Percentiles rank a stretch among this genome's conserved stretches.
Conservation (phyloP, 1,140 invertebrate species). For the Pseudomyrmex dendroicus region DNA sequence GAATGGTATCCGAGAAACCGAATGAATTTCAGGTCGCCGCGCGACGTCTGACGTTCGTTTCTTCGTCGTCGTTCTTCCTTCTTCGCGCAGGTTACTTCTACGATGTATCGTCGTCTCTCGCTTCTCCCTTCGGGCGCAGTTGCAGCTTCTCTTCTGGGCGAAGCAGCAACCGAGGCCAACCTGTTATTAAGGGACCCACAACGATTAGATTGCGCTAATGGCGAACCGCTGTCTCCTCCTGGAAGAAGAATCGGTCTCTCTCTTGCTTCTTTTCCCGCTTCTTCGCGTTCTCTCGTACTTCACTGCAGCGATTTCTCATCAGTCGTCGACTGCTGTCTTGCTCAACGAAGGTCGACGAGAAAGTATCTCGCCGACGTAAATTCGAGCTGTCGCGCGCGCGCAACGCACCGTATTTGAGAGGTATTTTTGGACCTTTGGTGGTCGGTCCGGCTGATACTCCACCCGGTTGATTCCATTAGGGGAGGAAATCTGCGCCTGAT, state of each 20-base stretch:
- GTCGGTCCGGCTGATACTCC: slow-evolving; percentile 4
- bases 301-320: slow-evolving; percentile 9
- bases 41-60: slow-evolving; percentile 20
- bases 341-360: slow-evolving; percentile 18
- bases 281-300: not conserved
- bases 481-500: slow-evolving; percentile 47
- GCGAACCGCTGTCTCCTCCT: slow-evolving; percentile 74
- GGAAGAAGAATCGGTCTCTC: slow-evolving; percentile 57
- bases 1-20: slow-evolving; percentile 70
- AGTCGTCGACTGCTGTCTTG: not conserved
- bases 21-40: slow-evolving; percentile 73
- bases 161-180: slow-evolving; percentile 61
- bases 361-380: slow-evolving; percentile 50
- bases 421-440: slow-evolving; percentile 15
- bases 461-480: slow-evolving; percentile 65
- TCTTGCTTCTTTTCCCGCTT: slow-evolving; percentile 32
- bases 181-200: slow-evolving; percentile 76
- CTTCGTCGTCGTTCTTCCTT: not conserved
- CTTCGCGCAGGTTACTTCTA: not conserved
- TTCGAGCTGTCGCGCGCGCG: slow-evolving; percentile 24
- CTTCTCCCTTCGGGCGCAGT: slow-evolving; percentile 24
- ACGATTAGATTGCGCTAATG: slow-evolving; percentile 77
- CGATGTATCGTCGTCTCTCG: slow-evolving; percentile 41
- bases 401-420: not conserved
- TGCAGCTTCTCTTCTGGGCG: slow-evolving; percentile 13